A percentile compares a stretch with the other conserved stretches of the same genome.
phyloP scores from a whole-genome alignment of 2,113 vertebrate genomes.

The Lutjanus erythropterus region DNA sequence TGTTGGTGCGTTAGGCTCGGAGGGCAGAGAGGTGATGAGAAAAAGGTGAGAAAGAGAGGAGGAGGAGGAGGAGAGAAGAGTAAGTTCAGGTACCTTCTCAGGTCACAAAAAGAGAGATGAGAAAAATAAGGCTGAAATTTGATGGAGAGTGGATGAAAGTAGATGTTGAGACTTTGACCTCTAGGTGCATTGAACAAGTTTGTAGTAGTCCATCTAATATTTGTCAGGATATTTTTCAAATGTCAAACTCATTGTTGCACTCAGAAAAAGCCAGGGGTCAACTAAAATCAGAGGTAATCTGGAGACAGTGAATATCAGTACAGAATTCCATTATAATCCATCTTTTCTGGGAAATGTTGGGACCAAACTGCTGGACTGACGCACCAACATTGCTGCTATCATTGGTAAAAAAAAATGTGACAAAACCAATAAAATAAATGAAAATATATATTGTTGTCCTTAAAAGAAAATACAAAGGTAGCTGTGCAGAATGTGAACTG shows the following conservation, averaged over 20 bases:
- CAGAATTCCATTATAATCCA: not conserved
- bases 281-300: not conserved
- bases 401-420: not conserved
- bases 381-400: not conserved
- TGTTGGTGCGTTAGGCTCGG: not conserved
- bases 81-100: constrained; percentile 15
- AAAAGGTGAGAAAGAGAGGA: not conserved
- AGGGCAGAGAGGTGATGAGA: constrained; percentile 8
- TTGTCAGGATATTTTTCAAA: not conserved
- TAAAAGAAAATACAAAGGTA: not conserved
- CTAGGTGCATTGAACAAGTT: not conserved
- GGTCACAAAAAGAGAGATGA: not conserved
- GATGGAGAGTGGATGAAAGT: not conserved
- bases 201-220: no score
- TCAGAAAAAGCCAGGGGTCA: no score
- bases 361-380: not conserved
- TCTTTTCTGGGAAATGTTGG: not conserved
- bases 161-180: not conserved
- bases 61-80: not conserved
- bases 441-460: not conserved
- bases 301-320: not conserved
- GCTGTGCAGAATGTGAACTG: not conserved
- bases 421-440: not conserved
- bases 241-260: not conserved
- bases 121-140: not conserved